Percentiles rank a stretch among this genome's conserved stretches.
phyloP scores from a whole-genome alignment of 2,888 invertebrate species.

The Macropis europaea region DNA sequence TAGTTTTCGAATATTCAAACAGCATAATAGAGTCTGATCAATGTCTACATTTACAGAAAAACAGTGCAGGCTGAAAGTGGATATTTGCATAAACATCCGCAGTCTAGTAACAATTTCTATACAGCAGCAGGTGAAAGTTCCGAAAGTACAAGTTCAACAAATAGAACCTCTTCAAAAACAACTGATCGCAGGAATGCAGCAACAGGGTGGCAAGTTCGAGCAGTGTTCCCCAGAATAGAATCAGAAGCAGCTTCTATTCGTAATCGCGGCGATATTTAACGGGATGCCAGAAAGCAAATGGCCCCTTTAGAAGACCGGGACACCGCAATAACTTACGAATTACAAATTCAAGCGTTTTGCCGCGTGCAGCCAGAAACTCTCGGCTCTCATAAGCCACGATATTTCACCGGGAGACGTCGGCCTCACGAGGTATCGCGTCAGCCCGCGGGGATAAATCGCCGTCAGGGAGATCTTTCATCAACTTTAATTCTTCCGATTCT shows the following conservation, averaged over 20 bases:
- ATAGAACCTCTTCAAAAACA: no score
- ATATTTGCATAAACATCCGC: no score
- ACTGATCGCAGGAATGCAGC: no score
- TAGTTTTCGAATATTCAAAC: no score
- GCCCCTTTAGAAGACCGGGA: constrained; percentile 59
- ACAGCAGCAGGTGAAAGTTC: no score
- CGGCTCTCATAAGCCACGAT: constrained; percentile 64
- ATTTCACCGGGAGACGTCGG: constrained; percentile 64
- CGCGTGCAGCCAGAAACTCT: constrained; percentile 33
- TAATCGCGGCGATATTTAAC: constrained; percentile 64
- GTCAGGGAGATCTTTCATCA: constrained; percentile 65
- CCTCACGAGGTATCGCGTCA: constrained; percentile 63
- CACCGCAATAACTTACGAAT: constrained; percentile 67
- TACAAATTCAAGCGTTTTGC: constrained; percentile 67
- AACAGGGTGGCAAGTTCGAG: no score
- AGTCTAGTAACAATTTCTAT: no score
- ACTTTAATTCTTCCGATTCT: constrained; percentile 63
- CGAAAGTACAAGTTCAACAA: no score
- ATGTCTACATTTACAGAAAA: no score
- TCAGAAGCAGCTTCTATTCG: constrained; percentile 16
- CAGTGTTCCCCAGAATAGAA: constrained; percentile 47
- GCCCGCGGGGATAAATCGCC: constrained; percentile 65
- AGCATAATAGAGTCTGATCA: no score
- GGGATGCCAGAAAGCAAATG: constrained; percentile 60
- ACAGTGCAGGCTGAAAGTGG: no score